phyloP scores from a whole-genome alignment of 1,140 invertebrate genomes.

The Bombus confusus region DNA sequence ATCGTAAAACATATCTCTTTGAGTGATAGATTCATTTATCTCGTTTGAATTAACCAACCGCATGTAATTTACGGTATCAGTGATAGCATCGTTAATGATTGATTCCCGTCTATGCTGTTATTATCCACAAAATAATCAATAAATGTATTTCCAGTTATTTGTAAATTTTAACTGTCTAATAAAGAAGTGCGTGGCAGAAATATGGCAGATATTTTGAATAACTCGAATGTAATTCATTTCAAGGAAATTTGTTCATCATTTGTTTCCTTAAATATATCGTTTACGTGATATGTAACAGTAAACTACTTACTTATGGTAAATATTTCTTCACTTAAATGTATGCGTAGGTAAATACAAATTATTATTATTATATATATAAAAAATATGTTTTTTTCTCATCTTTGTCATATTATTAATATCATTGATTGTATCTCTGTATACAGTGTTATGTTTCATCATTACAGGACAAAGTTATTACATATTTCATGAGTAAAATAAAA shows the following conservation, averaged over 20 bases:
- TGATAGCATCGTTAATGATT: neutral
- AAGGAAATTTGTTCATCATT: neutral
- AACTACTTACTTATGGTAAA: neutral
- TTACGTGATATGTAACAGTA: neutral
- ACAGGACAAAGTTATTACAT: neutral
- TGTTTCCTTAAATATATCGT: neutral
- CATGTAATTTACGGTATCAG: constrained; percentile 14
- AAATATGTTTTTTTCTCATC: neutral
- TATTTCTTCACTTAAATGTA: neutral
- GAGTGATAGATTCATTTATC: neutral
- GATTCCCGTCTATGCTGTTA: neutral
- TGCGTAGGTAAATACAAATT: neutral
- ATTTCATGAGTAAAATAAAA: neutral
- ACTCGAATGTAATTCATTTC: neutral
- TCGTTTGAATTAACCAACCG: constrained; percentile 13
- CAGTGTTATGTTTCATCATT: neutral
- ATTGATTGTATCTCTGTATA: too few species aligned
- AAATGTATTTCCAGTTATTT: neutral
- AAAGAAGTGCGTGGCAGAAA: constrained; percentile 7
- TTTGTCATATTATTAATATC: neutral
- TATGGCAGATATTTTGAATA: constrained; percentile 9
- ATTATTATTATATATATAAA: neutral
- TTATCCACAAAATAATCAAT: neutral
- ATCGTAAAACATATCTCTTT: neutral
- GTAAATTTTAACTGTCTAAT: neutral